Conservation (phyloP, 2,113 vertebrate genomes). For the Malurus alboscapulatus region DNA sequence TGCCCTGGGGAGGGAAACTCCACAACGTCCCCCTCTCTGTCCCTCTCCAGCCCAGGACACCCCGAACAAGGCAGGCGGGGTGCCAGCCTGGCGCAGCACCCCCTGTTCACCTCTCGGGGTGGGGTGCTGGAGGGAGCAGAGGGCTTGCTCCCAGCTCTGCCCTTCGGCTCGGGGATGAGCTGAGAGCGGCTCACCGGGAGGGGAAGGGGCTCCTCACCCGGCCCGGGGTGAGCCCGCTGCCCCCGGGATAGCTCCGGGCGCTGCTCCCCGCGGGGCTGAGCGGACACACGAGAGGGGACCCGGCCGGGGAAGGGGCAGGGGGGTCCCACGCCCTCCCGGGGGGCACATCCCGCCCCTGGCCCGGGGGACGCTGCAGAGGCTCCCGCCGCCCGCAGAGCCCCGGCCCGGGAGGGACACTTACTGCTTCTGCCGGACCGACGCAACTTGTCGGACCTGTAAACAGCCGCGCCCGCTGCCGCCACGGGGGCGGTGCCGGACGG, state of each 20-base stretch:
- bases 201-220: background rate
- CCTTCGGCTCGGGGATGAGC: background rate
- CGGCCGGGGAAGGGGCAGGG: background rate
- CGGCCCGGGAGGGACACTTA: background rate
- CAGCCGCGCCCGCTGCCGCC: constrained; percentile 32
- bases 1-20: background rate
- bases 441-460: background rate
- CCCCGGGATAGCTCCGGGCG: background rate
- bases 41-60: background rate
- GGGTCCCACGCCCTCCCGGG: background rate
- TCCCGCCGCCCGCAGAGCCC: background rate
- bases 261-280: background rate
- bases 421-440: background rate
- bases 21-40: background rate
- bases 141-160: background rate
- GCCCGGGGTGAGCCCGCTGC: background rate
- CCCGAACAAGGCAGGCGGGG: background rate
- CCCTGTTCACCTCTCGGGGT: background rate
- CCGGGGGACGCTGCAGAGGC: background rate
- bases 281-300: background rate
- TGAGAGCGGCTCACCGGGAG: no score
- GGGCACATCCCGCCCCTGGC: background rate
- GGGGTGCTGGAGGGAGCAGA: background rate
- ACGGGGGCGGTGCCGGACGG: background rate
- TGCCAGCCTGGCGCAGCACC: rapidly evolving